phyloP scores from a whole-genome alignment of 2,797 vertebrate species.

The Parambassis ranga region DNA sequence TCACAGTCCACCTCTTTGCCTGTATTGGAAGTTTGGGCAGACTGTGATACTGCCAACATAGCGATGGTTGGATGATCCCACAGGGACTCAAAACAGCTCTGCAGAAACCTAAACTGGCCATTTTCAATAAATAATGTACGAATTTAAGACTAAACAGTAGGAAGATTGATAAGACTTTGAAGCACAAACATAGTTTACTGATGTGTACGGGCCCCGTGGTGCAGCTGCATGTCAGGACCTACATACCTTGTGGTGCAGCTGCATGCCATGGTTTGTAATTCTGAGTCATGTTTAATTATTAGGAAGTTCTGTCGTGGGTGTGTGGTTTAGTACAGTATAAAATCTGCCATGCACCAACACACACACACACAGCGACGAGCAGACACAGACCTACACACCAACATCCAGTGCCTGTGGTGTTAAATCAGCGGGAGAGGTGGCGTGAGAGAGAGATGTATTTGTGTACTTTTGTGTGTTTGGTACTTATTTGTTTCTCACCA shows the following conservation, averaged over 20 bases:
- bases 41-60: too few species aligned
- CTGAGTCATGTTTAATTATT: constrained; percentile 74
- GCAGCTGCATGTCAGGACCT: constrained; percentile 40
- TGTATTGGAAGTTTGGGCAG: too few species aligned
- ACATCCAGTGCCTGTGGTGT: constrained; percentile 24
- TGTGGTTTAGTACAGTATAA: constrained; percentile 46
- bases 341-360: constrained; percentile 29
- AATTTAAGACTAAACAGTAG: neutral
- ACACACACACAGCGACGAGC: constrained; percentile 2
- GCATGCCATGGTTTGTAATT: constrained; percentile 52
- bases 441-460: constrained; percentile 26
- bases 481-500: constrained; percentile 66
- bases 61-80: too few species aligned
- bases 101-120: too few species aligned
- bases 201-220: constrained; percentile 21
- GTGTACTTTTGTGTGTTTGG: constrained; percentile 27
- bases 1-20: too few species aligned
- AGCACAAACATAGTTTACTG: neutral
- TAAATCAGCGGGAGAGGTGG: constrained; percentile 44
- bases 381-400: constrained; percentile 8
- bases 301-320: constrained; percentile 57
- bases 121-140: neutral
- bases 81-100: too few species aligned
- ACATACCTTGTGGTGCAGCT: constrained; percentile 39
- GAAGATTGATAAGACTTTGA: constrained; percentile 14